These are phyloP conservation scores for Portunus trituberculatus DNA, from an alignment of 1,140 invertebrate genomes.

Conservation along the genomic window DNA sequence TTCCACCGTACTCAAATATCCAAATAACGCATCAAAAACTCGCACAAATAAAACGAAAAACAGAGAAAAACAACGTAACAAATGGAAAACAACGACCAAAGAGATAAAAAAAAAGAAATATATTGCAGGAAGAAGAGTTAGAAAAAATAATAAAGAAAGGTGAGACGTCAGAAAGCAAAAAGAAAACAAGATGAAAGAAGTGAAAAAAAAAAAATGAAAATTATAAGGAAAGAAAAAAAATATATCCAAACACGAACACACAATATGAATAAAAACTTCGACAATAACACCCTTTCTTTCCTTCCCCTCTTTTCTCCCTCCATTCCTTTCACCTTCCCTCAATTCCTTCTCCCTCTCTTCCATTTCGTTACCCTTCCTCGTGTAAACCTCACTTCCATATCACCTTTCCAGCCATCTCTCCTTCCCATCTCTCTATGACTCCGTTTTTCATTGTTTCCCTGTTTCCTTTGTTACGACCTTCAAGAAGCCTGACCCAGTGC, in stretches of 20 bases:
- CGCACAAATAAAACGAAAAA: background rate
- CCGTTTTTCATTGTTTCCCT: too few species aligned
- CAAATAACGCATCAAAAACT: too few species aligned
- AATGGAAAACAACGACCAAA: background rate
- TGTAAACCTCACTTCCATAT: too few species aligned
- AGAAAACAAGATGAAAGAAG: background rate
- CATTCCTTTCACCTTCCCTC: background rate
- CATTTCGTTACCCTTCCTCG: background rate
- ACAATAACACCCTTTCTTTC: background rate
- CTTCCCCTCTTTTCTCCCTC: background rate
- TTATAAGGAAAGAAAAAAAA: background rate
- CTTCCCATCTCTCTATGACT: too few species aligned
- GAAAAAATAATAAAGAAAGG: background rate
- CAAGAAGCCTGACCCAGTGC: too few species aligned
- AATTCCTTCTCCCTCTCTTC: background rate
- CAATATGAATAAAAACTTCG: too few species aligned
- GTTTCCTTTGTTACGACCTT: too few species aligned
- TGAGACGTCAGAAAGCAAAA: background rate
- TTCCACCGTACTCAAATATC: too few species aligned
- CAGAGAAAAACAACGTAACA: background rate
- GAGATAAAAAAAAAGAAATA: background rate
- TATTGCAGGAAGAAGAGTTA: background rate
- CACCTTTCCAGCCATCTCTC: too few species aligned
- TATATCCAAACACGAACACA: background rate
- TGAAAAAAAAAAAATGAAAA: too few species aligned